These are phyloP conservation scores for Salvelinus alpinus DNA, from an alignment of 2,113 vertebrate species.

Conservation along the genomic window DNA sequence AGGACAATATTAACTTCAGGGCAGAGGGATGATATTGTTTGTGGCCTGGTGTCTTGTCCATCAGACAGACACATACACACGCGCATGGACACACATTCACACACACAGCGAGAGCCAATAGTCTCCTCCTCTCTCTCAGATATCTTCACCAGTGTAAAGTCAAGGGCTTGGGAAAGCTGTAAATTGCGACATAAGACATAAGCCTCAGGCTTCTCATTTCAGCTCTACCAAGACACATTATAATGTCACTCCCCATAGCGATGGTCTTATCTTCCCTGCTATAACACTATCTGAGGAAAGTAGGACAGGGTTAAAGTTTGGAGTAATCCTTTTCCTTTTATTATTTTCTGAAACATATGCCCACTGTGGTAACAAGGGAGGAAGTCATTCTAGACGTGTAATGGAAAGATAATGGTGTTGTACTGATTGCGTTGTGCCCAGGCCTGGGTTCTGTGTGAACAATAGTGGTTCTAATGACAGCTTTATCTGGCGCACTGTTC, in stretches of 20 bases:
- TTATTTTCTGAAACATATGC: slow-evolving; percentile 69
- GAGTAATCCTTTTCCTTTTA: slow-evolving; percentile 67
- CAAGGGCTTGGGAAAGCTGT: slow-evolving; percentile 55
- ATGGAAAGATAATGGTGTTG: slow-evolving; percentile 67
- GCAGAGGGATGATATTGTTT: slow-evolving; percentile 23
- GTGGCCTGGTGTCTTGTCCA: slow-evolving; percentile 12
- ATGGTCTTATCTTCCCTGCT: slow-evolving; percentile 61
- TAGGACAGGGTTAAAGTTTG: slow-evolving; percentile 64
- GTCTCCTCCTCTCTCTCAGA: slow-evolving; percentile 37
- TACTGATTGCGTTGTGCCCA: slow-evolving; percentile 61
- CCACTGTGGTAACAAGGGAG: slow-evolving; percentile 59
- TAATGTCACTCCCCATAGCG: slow-evolving; percentile 63
- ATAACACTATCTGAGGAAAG: slow-evolving; percentile 64
- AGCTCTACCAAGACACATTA: slow-evolving; percentile 59
- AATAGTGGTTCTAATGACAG: slow-evolving; percentile 56
- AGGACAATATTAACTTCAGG: slow-evolving; percentile 35
- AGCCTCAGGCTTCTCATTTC: slow-evolving; percentile 62
- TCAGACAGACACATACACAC: slow-evolving; percentile 22
- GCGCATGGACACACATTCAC: neutral
- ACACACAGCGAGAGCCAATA: slow-evolving; percentile 31
- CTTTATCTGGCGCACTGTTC: slow-evolving; percentile 58
- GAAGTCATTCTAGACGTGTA: slow-evolving; percentile 73
- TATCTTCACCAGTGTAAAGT: slow-evolving; percentile 41
- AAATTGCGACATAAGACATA: slow-evolving; percentile 62
- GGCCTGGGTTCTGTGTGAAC: slow-evolving; percentile 45